Evolutionary conservation across 2,113 vertebrate species (phyloP).

Genomic region (Rhinopomastus cyanomelas): DNA sequence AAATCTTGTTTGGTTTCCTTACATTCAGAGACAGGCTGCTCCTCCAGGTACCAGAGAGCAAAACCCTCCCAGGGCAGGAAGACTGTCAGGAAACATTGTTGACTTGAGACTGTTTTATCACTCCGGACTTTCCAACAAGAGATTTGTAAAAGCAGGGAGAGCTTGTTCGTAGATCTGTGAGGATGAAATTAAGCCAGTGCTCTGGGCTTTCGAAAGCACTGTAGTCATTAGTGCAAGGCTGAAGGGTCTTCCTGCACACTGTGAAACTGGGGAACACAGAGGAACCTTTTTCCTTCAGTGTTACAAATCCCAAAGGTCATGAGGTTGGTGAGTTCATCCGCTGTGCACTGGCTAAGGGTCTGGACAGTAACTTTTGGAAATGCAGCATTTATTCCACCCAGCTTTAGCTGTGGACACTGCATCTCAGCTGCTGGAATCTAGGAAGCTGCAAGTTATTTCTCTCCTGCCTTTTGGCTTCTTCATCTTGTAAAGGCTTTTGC

Average conservation of each 20-base stretch:
- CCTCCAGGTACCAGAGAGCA: not conserved
- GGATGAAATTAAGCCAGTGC: not conserved
- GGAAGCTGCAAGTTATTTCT: slow-evolving; percentile 11
- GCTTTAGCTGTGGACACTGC: slow-evolving; percentile 15
- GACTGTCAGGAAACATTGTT: not conserved
- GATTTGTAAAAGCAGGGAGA: not conserved
- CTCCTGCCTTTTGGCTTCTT: slow-evolving; percentile 9
- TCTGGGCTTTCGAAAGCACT: not conserved
- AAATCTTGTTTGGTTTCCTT: not conserved
- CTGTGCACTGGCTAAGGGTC: not conserved
- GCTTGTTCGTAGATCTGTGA: not conserved
- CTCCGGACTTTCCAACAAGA: not conserved
- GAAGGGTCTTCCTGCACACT: not conserved
- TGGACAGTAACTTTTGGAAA: slow-evolving; percentile 7
- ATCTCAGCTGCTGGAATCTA: not conserved
- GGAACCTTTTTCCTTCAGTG: not conserved
- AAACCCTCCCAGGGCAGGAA: not conserved
- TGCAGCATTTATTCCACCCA: not conserved
- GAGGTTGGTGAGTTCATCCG: slow-evolving; percentile 4
- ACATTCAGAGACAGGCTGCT: not conserved
- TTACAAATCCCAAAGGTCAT: not conserved
- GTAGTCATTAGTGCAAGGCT: not conserved
- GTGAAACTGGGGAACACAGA: not conserved
- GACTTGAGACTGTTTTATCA: not conserved
- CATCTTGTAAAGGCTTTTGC: not conserved